Evolutionary conservation across 2,888 invertebrate species (phyloP).

Genomic region (Ernsta delagoae): DNA sequence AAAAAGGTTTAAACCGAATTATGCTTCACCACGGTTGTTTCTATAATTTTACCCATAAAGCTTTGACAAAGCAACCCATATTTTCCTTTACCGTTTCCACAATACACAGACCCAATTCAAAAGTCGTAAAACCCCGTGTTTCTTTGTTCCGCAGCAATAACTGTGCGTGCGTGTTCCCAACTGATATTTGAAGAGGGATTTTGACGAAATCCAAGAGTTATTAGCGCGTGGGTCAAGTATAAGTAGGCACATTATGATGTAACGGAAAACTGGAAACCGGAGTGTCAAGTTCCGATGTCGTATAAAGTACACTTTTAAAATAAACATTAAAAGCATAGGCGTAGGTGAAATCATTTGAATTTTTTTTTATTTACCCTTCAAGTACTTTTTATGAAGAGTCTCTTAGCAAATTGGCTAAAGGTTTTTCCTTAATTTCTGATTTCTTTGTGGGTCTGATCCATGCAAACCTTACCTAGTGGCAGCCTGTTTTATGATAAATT

Average conservation of each 20-base stretch:
- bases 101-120: not conserved
- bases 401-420: too few relatives aligned
- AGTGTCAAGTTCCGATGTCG: not conserved
- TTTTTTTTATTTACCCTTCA: too few relatives aligned
- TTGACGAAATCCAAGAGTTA: conserved; percentile 16
- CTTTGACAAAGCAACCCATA: not conserved
- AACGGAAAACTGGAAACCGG: not conserved
- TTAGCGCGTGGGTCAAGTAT: conserved; percentile 7
- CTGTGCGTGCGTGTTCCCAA: conserved; percentile 17
- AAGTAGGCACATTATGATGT: conserved; percentile 1
- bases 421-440: too few relatives aligned
- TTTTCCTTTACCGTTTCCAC: not conserved
- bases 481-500: too few relatives aligned
- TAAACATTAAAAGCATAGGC: not conserved
- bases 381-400: too few relatives aligned
- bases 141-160: conserved; percentile 15
- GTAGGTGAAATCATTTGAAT: too few relatives aligned
- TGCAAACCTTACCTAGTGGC: too few relatives aligned
- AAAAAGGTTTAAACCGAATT: too few relatives aligned
- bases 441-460: too few relatives aligned
- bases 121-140: not conserved
- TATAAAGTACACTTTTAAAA: not conserved
- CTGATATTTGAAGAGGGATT: conserved; percentile 26
- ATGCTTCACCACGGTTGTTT: too few relatives aligned
- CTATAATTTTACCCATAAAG: not conserved